Evolutionary conservation across 2,113 vertebrate genomes (phyloP).

Genomic region (Perognathus longimembris): DNA sequence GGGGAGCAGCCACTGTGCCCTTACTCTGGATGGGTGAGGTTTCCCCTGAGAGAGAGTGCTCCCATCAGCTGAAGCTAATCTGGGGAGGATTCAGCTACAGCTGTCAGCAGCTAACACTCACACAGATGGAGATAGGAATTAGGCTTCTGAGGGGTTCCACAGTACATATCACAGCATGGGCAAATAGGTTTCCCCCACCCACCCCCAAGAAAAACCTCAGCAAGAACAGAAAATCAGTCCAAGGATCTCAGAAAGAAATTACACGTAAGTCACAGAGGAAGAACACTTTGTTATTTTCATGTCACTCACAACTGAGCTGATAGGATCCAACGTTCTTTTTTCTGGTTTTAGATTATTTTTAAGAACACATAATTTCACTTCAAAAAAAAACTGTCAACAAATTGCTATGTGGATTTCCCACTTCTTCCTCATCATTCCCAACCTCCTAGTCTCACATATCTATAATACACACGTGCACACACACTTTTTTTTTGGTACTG

Average conservation of each 20-base stretch:
- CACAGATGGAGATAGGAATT: neutral
- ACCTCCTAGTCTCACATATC: constrained; percentile 27
- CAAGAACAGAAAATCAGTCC: constrained; percentile 5
- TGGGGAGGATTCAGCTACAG: neutral
- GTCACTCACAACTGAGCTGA: constrained; percentile 51
- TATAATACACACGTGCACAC: neutral
- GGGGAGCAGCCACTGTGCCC: neutral
- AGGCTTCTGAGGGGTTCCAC: neutral
- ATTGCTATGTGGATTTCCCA: constrained; percentile 62
- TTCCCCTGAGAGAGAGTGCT: neutral
- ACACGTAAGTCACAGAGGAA: neutral
- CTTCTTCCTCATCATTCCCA: constrained; percentile 56
- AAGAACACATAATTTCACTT: constrained; percentile 69
- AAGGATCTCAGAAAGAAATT: constrained; percentile 29
- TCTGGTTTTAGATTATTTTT: constrained; percentile 68
- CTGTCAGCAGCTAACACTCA: neutral
- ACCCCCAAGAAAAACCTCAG: neutral
- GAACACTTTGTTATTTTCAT: constrained; percentile 7
- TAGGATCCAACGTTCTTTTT: constrained; percentile 70
- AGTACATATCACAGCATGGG: neutral
- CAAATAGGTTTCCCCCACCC: neutral
- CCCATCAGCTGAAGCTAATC: neutral
- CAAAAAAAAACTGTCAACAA: neutral
- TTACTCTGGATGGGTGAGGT: neutral
- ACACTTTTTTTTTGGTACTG: too few relatives aligned